Base-by-base conservation (phyloP, 2,113 vertebrate species). In the Eubucco bourcierii region DNA sequence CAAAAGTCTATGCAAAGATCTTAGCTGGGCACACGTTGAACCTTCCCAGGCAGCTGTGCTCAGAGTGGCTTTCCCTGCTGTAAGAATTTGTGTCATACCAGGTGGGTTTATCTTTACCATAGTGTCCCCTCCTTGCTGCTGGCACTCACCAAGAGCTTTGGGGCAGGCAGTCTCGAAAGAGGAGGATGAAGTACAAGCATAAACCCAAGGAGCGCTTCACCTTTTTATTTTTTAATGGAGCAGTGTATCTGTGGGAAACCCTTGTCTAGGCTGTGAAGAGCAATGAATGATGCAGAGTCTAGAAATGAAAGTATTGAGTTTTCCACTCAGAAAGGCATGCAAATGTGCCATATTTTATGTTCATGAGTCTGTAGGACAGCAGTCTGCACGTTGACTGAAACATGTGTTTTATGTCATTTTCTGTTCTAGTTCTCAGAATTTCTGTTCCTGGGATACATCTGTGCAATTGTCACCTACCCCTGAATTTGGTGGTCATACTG, bases 51-150 rank as follows among this genome's bases (percentile, higher is more conserved):
- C 79, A 41, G 31, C 33, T 73, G n/a, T 46, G 41, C 84, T 84
- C 47, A 25, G 60, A 85, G 56, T 41, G 20, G 20, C 15, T 74
- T 3, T 79, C 11, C n/a, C 60, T 85, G 65, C 33, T n/a, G 33
- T 28, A 56, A 53, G n/a, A 89, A 91, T 89, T 87, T 73, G 0
- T 55, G 41, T 34, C 19, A 2, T 17, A 4, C n/a, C 0, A 0
- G 5, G 18, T 19, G 7, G 10, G 27, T 9, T 23, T 77, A 25
- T 15, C 33, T 52, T 66, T 47, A 24, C 25, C 29, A 12, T 3
- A 18, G 8, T 5, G 12, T 59, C 15, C 17, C 3, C 6, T 77
- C 17, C 41, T 59, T 55, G 33, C 24, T 80, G 31, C 79, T 61
- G 31, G 10, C 50, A 79, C 31, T 66, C 20, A 5, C 15, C 64